Evolutionary conservation across 1,140 invertebrate species (phyloP), one percentile per base, ranked within the genome.

Genomic region (Mizuhopecten yessoensis): DNA sequence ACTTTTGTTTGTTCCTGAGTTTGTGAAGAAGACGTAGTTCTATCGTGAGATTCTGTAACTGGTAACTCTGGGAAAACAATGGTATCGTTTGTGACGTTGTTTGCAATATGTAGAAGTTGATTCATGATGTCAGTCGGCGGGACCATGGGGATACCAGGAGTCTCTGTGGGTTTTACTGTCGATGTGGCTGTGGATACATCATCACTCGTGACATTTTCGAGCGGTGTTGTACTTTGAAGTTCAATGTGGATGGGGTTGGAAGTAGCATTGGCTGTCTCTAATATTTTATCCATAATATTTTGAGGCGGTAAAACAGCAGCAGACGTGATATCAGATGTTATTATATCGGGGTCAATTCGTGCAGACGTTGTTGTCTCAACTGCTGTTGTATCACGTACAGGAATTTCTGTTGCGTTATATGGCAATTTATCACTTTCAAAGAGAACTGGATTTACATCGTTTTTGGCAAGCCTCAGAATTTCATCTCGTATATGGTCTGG

Each of bases 281-380:
- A 75, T 75, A 75, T 29, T n/a, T n/a, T n/a, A 29, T 75, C 57
- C 57, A 75, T 75, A 29, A 75, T n/a, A 75, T 75, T n/a, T 75
- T 75, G n/a, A 75, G 57, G 57, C 17, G 57, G 57, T 75, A n/a
- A 5, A 9, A 29, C 2, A 29, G 57, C 23, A 13, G 29, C 57
- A 1, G 57, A 75, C 9, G 57, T 75, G 1, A n/a, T 75, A 17
- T n/a, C 17, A n/a, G 57, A 75, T 29, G 23, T n/a, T 75, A 9
- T 29, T 75, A 75, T n/a, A 75, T 29, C n/a, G 29, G 42, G 9
- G 42, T 13, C 1, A 1, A 17, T 17, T n/a, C 5, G 1, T 75
- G n/a, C 57, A 7, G 57, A 75, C 0, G 23, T 75, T 75, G 57
- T 75, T 13, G n/a, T n/a, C 20, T 49, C 45, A 13, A 15, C 20